Conservation (phyloP, 2,888 invertebrate species). For the Melanargia galathea region DNA sequence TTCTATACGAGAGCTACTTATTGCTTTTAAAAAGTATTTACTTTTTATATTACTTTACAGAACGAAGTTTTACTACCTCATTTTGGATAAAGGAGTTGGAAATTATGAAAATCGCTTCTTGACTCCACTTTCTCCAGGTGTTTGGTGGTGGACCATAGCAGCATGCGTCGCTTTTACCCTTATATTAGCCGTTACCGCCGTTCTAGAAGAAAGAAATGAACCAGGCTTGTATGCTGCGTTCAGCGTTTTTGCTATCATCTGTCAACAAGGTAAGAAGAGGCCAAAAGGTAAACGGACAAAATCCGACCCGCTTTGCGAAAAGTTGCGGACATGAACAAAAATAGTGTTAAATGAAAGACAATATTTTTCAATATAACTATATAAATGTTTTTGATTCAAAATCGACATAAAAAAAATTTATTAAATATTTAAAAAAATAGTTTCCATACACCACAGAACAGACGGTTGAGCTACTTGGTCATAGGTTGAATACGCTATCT, state of each 20-base stretch:
- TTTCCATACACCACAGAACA: no score
- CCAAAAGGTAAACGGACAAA: neutral
- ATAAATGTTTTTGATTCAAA: no score
- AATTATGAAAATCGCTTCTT: slow-evolving; percentile 73
- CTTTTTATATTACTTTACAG: slow-evolving; percentile 51
- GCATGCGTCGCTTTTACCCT: slow-evolving; percentile 55
- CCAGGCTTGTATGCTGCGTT: slow-evolving; percentile 59
- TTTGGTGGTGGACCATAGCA: slow-evolving; percentile 67
- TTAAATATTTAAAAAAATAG: no score
- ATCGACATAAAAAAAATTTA: no score
- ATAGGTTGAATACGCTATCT: no score
- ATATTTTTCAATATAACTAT: no score
- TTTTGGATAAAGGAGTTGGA: slow-evolving; percentile 66
- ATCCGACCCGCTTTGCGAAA: no score
- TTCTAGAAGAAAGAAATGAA: slow-evolving; percentile 56
- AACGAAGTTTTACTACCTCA: slow-evolving; percentile 72
- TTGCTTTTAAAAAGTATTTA: no score
- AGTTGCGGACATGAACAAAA: no score
- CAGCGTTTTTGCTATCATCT: slow-evolving; percentile 67
- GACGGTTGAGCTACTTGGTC: no score
- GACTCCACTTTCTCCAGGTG: slow-evolving; percentile 67
- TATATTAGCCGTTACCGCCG: slow-evolving; percentile 61
- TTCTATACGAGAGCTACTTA: no score
- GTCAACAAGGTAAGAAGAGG: slow-evolving; percentile 61
- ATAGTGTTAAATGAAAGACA: no score